Evolutionary conservation across 2,113 vertebrate species (phyloP), one percentile per base, ranked within the genome.

Genomic region (Eurypyga helias): DNA sequence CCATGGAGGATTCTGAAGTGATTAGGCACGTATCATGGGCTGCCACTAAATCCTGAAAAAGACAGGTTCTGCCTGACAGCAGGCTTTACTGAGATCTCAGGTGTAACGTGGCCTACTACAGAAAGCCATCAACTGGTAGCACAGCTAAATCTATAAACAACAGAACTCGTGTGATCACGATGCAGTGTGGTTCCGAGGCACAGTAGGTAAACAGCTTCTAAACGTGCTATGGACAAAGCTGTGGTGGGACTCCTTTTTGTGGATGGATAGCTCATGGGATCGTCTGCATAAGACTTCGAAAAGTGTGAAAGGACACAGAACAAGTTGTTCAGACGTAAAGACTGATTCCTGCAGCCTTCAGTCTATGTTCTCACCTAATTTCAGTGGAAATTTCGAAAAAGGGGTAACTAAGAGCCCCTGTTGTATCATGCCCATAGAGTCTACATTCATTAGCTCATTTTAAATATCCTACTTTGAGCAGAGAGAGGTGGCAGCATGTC

Each of bases 131-230:
- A 25, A 25, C 49, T 49, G 43, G 28, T 34, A 66, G 49, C 23
- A 61, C 8, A 38, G 28, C 36, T 54, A 31, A 14, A 49, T 36
- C 58, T 46, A 66, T 38, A 70, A 64, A 82, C 36, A 82, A 16
- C 0, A 1, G 11, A 25, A 36, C 11, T 33, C 13, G 29, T 64
- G 10, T 7, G 18, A 58, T 60, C 49, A 64, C 1, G 1, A 14
- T 8, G 13, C 2, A 4, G 51, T 48, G 11, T 54, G 11, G 25
- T 43, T 82, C 19, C 2, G 2, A 51, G 9, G 36, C 24, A 41
- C n/a, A 48, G 26, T 9, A 58, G 25, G 20, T 49, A 33, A 72
- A 48, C 15, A 77, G 23, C 11, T 69, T 57, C 28, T 58, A 55
- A 70, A 51, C 1, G 1, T 61, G 18, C n/a, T 33, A 29, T 1